These are phyloP conservation scores for Mylabris sibirica DNA, from an alignment of 2,888 invertebrate species.

Conservation along the genomic window DNA sequence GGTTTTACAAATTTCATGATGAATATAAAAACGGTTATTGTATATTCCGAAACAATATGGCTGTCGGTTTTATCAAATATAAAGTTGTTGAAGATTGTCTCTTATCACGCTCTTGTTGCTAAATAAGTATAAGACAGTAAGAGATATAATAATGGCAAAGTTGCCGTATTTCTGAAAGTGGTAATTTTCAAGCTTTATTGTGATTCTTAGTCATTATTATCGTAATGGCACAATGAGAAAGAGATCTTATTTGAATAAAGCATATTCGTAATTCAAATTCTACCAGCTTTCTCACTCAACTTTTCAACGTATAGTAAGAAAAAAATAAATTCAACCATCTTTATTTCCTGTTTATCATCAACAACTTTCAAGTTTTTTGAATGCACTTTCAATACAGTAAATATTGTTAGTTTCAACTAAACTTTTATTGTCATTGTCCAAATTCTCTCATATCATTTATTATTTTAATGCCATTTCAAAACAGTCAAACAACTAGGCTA, in stretches of 20 bases:
- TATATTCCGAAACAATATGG: neutral
- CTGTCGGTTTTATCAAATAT: neutral
- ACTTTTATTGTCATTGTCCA: neutral
- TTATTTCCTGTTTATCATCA: neutral
- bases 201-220: neutral
- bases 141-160: neutral
- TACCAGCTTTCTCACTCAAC: neutral
- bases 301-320: neutral
- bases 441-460: neutral
- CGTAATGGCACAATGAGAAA: neutral
- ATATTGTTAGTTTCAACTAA: neutral
- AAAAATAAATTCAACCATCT: neutral
- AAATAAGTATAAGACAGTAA: neutral
- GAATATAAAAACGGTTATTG: conserved; percentile 3
- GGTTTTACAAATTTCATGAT: conserved; percentile 6
- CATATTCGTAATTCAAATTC: neutral
- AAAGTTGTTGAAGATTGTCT: neutral
- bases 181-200: neutral
- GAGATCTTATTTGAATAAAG: neutral
- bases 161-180: neutral
- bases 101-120: neutral
- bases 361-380: neutral
- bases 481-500: neutral
- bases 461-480: neutral
- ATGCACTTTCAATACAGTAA: neutral